Percentiles rank a stretch among this genome's conserved stretches.
phyloP scores from a whole-genome alignment of 2,888 invertebrate species.

The Cataglyphis albicans region DNA sequence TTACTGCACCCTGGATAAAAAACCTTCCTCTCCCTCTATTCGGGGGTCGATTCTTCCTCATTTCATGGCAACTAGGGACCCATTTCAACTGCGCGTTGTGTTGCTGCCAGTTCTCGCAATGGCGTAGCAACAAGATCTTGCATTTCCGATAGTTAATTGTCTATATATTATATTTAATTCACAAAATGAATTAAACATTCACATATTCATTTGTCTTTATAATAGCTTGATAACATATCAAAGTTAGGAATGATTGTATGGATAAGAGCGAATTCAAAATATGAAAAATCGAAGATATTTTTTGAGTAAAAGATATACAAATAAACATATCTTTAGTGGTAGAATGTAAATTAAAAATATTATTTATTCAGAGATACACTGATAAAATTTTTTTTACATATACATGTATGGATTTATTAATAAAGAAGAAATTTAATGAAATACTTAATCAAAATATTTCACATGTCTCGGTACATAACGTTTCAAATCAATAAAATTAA shows the following conservation, averaged over 20 bases:
- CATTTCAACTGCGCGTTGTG: slow-evolving; percentile 69
- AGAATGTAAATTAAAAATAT: not conserved
- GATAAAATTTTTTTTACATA: not conserved
- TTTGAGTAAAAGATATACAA: not conserved
- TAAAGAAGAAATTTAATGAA: slow-evolving; percentile 22
- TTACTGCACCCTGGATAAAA: slow-evolving; percentile 62
- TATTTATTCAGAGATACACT: not conserved
- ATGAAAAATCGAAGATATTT: not conserved
- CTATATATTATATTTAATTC: not conserved
- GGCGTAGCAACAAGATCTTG: slow-evolving; percentile 48
- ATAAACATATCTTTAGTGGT: not conserved
- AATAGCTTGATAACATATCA: not conserved
- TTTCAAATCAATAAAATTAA: slow-evolving; percentile 34
- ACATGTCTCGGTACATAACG: not conserved
- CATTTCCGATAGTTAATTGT: slow-evolving; percentile 24
- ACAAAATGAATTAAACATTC: not conserved
- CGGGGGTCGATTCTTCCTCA: slow-evolving; percentile 74
- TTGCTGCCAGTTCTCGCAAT: slow-evolving; percentile 63
- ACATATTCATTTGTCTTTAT: not conserved
- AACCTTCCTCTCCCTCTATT: slow-evolving; percentile 57
- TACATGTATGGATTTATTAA: not conserved
- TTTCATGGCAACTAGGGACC: slow-evolving; percentile 71
- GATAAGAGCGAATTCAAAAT: not conserved
- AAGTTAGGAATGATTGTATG: not conserved
- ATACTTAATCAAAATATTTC: slow-evolving; percentile 15